phyloP scores from a whole-genome alignment of 1,140 invertebrate species.

The Halesus radiatus region DNA sequence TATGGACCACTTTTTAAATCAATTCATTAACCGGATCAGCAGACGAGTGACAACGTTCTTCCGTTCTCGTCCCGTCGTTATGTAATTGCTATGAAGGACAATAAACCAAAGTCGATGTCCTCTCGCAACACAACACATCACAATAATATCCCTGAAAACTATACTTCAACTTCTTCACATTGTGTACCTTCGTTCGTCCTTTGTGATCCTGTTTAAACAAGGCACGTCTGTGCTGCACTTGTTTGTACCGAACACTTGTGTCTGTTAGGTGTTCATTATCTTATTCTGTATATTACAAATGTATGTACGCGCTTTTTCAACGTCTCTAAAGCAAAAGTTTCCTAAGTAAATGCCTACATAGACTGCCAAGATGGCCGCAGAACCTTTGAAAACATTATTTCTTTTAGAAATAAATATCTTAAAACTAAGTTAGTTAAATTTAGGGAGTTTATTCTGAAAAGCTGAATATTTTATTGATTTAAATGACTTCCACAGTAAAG shows the following conservation, averaged over 20 bases:
- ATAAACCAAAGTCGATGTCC: background rate
- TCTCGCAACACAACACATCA: background rate
- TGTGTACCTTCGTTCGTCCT: background rate
- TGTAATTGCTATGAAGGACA: conserved; percentile 6
- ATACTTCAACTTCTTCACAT: no score
- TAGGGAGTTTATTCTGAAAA: no score
- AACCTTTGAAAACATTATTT: no score
- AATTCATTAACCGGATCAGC: conserved; percentile 16
- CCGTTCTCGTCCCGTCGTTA: background rate
- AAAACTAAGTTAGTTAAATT: no score
- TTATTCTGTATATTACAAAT: no score
- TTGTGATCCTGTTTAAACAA: conserved; percentile 10
- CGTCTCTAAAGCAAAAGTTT: no score
- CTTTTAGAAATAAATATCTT: no score
- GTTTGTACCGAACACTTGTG: background rate
- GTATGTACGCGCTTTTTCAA: no score
- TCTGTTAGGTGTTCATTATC: background rate
- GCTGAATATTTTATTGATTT: no score
- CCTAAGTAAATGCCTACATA: no score
- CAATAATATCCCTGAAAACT: background rate
- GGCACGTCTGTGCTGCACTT: background rate
- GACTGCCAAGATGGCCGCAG: no score
- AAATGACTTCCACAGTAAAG: no score
- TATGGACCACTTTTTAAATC: background rate
- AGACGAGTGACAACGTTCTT: background rate